phyloP scores from a whole-genome alignment of 2,113 vertebrate species.

The Semnornis frantzii region DNA sequence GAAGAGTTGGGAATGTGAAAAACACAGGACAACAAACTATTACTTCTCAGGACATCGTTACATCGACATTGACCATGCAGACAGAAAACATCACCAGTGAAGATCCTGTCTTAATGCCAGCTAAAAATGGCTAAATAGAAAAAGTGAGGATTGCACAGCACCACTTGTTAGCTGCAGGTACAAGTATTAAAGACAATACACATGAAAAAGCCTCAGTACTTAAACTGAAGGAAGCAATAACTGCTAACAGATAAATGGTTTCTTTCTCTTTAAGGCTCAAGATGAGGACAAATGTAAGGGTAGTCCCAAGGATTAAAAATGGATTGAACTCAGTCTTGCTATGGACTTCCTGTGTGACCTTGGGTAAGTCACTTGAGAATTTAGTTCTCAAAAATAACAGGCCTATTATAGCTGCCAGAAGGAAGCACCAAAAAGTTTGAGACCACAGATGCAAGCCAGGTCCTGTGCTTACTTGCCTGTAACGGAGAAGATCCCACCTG shows the following conservation, averaged over 20 bases:
- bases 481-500: background rate
- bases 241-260: background rate
- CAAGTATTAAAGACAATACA: background rate
- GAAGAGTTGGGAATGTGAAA: background rate
- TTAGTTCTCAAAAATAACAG: conserved; percentile 57
- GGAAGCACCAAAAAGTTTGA: conserved; percentile 15
- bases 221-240: background rate
- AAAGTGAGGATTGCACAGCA: background rate
- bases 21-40: background rate
- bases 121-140: background rate
- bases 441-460: background rate
- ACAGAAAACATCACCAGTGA: background rate
- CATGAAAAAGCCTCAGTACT: background rate
- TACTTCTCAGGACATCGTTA: background rate
- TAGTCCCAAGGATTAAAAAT: conserved; percentile 42
- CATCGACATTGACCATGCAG: background rate
- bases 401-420: conserved; percentile 17
- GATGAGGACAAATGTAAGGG: background rate
- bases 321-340: conserved; percentile 16
- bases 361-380: conserved; percentile 49
- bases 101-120: background rate
- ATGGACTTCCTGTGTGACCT: conserved; percentile 49
- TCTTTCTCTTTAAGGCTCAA: conserved; percentile 19
- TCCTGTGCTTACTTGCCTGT: background rate
- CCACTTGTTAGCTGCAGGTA: background rate